Evolutionary conservation across 2,888 invertebrate genomes (phyloP).

Genomic region (Dasysyrphus tricinctus): DNA sequence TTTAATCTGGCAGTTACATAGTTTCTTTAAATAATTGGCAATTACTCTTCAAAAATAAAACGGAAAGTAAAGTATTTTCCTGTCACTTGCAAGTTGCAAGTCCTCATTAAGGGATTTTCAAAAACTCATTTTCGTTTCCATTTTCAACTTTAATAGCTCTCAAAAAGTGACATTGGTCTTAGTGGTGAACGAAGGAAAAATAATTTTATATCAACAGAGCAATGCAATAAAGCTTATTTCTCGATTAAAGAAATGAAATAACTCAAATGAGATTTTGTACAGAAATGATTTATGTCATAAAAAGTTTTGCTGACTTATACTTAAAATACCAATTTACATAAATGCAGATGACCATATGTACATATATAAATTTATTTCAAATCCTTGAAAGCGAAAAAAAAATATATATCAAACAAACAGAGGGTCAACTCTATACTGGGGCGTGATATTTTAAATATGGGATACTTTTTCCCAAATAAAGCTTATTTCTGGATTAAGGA

Average conservation of each 20-base stretch:
- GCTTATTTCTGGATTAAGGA: constrained; percentile 15
- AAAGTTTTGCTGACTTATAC: background rate
- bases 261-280: constrained; percentile 8
- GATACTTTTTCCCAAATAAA: background rate
- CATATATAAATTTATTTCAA: constrained; percentile 17
- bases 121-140: constrained; percentile 18
- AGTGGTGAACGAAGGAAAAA: background rate
- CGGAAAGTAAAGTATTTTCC: background rate
- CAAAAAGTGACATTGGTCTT: constrained; percentile 1
- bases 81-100: background rate
- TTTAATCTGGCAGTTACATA: background rate
- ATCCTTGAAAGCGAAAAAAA: background rate
- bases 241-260: constrained; percentile 23
- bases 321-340: background rate
- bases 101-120: constrained; percentile 6
- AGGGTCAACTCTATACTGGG: background rate
- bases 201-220: background rate
- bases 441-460: background rate
- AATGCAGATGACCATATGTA: constrained; percentile 16
- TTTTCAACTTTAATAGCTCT: constrained; percentile 3
- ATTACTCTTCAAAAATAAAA: background rate
- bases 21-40: background rate
- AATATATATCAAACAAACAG: constrained; percentile 4
- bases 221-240: constrained; percentile 22
- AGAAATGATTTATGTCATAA: constrained; percentile 14